A percentile compares a stretch with the other conserved stretches of the same genome.
These are phyloP conservation scores for Ciconia nigra DNA, from an alignment of 2,797 vertebrate species.

Conservation along the genomic window DNA sequence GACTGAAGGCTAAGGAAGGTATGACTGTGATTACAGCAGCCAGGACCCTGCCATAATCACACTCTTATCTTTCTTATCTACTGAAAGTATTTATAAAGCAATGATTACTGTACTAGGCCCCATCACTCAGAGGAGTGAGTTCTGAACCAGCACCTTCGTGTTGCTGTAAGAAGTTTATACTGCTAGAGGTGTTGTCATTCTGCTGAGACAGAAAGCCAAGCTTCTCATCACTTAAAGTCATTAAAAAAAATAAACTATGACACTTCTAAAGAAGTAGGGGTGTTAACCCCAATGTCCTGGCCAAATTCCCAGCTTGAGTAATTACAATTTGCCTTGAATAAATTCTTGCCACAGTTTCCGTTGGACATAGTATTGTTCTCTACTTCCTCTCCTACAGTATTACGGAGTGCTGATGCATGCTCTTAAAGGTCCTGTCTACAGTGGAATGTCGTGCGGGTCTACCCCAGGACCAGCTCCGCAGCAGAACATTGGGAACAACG, in stretches of 20 bases:
- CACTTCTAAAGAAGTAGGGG: conserved; percentile 39
- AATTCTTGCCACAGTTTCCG: conserved; percentile 57
- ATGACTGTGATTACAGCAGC: background rate
- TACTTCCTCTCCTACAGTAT: conserved; percentile 32
- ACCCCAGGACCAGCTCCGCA: background rate
- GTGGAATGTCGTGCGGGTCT: background rate
- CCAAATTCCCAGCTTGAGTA: conserved; percentile 3
- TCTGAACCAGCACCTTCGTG: background rate
- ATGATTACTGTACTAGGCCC: background rate
- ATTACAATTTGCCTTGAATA: conserved; percentile 45
- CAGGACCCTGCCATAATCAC: conserved; percentile 26
- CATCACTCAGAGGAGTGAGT: background rate
- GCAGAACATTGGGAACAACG: background rate
- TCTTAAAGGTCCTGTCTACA: conserved; percentile 5
- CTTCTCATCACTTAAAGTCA: conserved; percentile 29
- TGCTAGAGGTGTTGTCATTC: background rate
- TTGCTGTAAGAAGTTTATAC: background rate
- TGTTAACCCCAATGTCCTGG: conserved; percentile 52
- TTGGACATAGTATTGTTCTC: conserved; percentile 50
- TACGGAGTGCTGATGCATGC: background rate
- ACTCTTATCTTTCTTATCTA: conserved; percentile 52
- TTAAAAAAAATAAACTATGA: conserved; percentile 40
- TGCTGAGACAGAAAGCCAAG: conserved; percentile 44
- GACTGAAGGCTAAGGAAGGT: background rate
- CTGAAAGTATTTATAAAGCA: conserved; percentile 40